phyloP scores from a whole-genome alignment of 1,140 invertebrate genomes.

The Drosophila teissieri region DNA sequence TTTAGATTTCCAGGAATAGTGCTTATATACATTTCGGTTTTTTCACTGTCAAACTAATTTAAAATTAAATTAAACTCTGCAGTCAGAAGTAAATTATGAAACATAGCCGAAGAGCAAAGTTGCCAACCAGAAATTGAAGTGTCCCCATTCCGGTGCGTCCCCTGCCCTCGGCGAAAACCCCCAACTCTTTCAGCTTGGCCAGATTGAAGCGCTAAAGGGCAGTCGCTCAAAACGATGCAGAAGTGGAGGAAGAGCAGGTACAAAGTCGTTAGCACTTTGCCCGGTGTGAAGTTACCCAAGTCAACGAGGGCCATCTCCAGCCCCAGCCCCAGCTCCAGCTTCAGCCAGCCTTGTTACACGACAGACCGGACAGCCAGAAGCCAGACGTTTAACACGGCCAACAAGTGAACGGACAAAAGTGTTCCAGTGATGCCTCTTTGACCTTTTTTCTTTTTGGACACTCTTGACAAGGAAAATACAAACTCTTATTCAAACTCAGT shows the following conservation, averaged over 20 bases:
- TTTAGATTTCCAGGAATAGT: not conserved
- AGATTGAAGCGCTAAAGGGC: slow-evolving; percentile 4
- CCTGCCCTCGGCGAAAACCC: slow-evolving; percentile 3
- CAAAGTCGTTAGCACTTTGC: slow-evolving; percentile 74
- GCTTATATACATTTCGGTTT: not conserved
- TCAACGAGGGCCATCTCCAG: slow-evolving; percentile 33
- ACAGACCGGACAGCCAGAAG: slow-evolving; percentile 26
- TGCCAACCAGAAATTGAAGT: slow-evolving; percentile 25
- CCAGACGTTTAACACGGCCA: slow-evolving; percentile 34
- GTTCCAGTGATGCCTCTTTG: slow-evolving; percentile 1
- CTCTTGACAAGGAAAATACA: too few species aligned
- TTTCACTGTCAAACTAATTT: too few species aligned
- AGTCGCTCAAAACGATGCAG: not conserved
- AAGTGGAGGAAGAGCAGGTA: slow-evolving; percentile 56
- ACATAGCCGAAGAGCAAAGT: not conserved
- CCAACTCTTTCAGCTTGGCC: slow-evolving; percentile 7
- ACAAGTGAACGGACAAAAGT: slow-evolving; percentile 38
- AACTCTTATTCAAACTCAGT: too few species aligned
- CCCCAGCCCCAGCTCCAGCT: slow-evolving; percentile 7
- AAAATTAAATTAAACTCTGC: not conserved
- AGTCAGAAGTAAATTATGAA: not conserved
- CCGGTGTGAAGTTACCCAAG: slow-evolving; percentile 69
- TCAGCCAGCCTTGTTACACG: slow-evolving; percentile 35
- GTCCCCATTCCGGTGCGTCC: slow-evolving; percentile 32
- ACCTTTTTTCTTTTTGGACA: not conserved